Base-by-base conservation (phyloP, 2,113 vertebrate genomes). In the Lethenteron camtschaticum region DNA sequence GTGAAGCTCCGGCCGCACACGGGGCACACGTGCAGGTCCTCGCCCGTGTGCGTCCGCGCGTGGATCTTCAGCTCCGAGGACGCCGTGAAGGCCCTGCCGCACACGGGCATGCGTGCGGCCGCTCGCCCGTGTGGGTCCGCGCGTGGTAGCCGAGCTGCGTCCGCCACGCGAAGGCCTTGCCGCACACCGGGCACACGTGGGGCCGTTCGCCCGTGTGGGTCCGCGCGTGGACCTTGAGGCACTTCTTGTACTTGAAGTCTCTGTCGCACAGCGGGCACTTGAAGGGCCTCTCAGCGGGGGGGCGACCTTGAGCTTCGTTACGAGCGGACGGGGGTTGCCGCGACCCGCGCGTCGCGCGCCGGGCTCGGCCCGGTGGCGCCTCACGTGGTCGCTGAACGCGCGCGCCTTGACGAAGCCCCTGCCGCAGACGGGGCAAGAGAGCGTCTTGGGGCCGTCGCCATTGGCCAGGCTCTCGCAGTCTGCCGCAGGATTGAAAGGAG, bases 131-230 rank as follows among this genome's bases (percentile, higher is more conserved):
- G 72, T 91, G 89, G 74, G 83, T 89, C 69, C 86, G 87, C 70
- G 86, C 88, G 78, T 94, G 89, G 76, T 89, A 89, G 57, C 89
- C 85, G 55, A 90, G 75, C 75, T 86, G 90, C 56, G 87, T 87
- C 1, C 87, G 87, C 2, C 89, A 87, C 9, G 87, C 82, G 75
- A 90, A 91, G 58, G 86, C 87, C 73, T 90, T 82, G 56, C 83
- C 85, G 2, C 87, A 91, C 56, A 87, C 83, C 71, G 83, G 83
- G 77, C 88, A 89, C 74, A 58, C 69, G 57, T 79, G 79, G 3
- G 78, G 77, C 11, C 73, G 68, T 9, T 78, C 76, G 20, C 85
- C 77, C 72, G 83, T 83, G 75, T 83, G 81, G 11, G 81, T 84
- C 76, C 80, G 81, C 75, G 83, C 86, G 75, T 90, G 82, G 75